phyloP scores from a whole-genome alignment of 2,888 invertebrate genomes.

The Sphinx pinastri region DNA sequence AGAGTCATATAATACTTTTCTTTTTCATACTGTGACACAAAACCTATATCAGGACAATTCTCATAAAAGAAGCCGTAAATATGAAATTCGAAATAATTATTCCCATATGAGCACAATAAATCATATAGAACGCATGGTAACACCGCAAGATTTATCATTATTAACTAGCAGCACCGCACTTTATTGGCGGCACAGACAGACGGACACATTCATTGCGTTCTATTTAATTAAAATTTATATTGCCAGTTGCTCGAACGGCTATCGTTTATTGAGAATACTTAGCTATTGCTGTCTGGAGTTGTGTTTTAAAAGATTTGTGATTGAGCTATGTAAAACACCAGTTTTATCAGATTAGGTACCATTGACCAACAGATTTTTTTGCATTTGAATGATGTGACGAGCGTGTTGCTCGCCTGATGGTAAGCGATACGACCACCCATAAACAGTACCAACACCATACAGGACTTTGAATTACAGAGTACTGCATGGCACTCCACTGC shows the following conservation, averaged over 20 bases:
- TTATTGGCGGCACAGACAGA: slow-evolving; percentile 31
- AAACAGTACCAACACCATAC: too few relatives aligned
- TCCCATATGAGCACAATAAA: slow-evolving; percentile 10
- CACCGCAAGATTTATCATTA: slow-evolving; percentile 20
- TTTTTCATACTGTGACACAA: neutral
- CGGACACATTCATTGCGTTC: slow-evolving; percentile 26
- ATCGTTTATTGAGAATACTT: slow-evolving; percentile 12
- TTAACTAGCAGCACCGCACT: slow-evolving; percentile 28
- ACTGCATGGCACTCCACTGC: too few relatives aligned
- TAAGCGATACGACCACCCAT: too few relatives aligned
- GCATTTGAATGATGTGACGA: too few relatives aligned
- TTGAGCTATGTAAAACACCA: too few relatives aligned
- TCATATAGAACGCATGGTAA: slow-evolving; percentile 27
- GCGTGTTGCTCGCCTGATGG: too few relatives aligned
- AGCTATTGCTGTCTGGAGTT: neutral
- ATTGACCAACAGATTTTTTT: too few relatives aligned
- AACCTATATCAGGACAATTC: neutral
- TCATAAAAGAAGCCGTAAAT: neutral
- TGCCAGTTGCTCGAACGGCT: neutral
- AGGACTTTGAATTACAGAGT: too few relatives aligned
- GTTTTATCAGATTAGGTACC: too few relatives aligned
- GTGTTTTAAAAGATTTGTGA: too few relatives aligned
- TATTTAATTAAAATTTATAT: slow-evolving; percentile 32
- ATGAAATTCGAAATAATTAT: slow-evolving; percentile 9
- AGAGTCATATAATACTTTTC: neutral